Evolutionary conservation across 2,797 vertebrate species (phyloP).

Genomic region (Typhlichthys eigenmanni): DNA sequence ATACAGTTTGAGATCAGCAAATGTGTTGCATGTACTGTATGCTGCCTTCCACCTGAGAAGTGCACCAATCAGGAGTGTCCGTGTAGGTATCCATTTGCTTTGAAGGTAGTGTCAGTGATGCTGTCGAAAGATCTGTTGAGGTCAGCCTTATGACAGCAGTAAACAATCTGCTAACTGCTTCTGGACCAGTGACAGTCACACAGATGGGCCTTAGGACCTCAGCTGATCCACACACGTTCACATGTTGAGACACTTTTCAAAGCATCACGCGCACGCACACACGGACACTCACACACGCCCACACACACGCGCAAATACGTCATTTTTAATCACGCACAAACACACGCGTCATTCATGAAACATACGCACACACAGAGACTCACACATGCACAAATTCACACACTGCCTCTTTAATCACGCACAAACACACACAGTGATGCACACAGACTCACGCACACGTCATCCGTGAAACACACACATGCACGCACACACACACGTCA

Average conservation of each 20-base stretch:
- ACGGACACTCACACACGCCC: neutral
- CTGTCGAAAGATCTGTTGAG: too few species aligned
- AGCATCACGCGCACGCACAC: neutral
- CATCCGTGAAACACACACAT: constrained; percentile 9
- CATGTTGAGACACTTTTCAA: neutral
- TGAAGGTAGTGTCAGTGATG: too few species aligned
- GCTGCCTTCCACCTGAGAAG: too few species aligned
- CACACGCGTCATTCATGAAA: neutral
- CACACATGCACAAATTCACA: neutral
- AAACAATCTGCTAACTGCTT: constrained; percentile 6
- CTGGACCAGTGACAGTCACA: too few species aligned
- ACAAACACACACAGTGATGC: neutral
- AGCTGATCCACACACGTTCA: constrained; percentile 18
- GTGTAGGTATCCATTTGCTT: too few species aligned
- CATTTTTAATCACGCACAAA: neutral
- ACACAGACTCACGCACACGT: neutral
- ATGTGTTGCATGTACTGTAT: too few species aligned
- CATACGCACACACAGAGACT: neutral
- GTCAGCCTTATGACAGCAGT: constrained; percentile 13
- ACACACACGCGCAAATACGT: constrained; percentile 13
- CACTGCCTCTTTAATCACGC: neutral
- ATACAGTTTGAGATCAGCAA: too few species aligned
- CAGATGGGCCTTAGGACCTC: neutral
- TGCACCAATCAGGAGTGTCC: too few species aligned
- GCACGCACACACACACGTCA: neutral